These are phyloP conservation scores for Chloroclystis v-ata DNA, from an alignment of 2,888 invertebrate genomes.

Conservation along the genomic window DNA sequence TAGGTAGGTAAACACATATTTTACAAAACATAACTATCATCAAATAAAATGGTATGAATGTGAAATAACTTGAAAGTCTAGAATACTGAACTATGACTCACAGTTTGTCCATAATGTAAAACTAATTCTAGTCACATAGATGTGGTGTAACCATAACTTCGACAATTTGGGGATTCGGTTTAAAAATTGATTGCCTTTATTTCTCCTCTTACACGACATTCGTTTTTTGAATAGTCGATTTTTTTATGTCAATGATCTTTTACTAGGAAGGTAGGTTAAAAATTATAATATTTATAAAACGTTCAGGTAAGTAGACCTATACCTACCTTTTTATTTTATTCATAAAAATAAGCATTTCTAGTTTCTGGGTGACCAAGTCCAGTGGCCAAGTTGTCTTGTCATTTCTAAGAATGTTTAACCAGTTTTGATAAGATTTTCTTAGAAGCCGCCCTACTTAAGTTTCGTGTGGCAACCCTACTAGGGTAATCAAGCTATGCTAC, in stretches of 20 bases:
- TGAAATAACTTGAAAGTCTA: conserved; percentile 9
- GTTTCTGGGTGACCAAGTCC: conserved; percentile 10
- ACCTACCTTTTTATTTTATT: no score
- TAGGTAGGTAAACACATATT: no score
- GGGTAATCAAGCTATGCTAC: conserved; percentile 44
- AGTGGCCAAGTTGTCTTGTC: conserved; percentile 10
- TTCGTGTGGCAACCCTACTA: conserved; percentile 30
- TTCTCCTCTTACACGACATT: no score
- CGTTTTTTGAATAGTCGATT: no score
- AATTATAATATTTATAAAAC: no score
- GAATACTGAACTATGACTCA: conserved; percentile 46
- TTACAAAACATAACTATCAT: no score
- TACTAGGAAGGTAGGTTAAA: no score
- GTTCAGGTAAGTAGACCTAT: no score
- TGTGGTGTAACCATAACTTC: conserved; percentile 26
- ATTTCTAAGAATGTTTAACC: conserved; percentile 27
- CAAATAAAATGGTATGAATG: not conserved
- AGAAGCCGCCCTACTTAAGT: conserved; percentile 9
- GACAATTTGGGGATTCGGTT: no score
- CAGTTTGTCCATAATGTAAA: conserved; percentile 49
- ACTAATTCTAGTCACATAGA: conserved; percentile 58
- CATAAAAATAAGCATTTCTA: no score
- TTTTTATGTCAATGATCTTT: no score
- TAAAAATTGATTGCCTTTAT: no score
- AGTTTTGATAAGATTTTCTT: conserved; percentile 22